Percentiles rank a stretch among this genome's conserved stretches.
Evolutionary conservation across 2,797 vertebrate species (phyloP).

Genomic region (Toxotes lorentzi): DNA sequence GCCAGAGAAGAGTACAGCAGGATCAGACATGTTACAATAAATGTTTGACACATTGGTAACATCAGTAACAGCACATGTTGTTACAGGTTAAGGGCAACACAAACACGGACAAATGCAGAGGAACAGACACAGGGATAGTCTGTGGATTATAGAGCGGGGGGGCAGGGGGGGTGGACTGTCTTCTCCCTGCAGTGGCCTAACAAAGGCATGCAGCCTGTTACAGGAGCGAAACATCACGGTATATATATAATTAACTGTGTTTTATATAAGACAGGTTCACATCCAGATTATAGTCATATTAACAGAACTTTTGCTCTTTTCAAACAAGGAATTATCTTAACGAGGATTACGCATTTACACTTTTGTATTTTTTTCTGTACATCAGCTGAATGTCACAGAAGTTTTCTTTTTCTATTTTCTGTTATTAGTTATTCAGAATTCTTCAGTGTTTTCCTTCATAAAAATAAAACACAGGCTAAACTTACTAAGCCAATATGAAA

Average conservation of each 20-base stretch:
- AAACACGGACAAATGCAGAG: slow-evolving; percentile 55
- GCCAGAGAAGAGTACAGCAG: slow-evolving; percentile 80
- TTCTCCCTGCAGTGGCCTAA: slow-evolving; percentile 38
- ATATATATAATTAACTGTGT: slow-evolving; percentile 34
- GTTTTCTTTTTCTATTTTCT: slow-evolving; percentile 3
- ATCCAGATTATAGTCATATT: slow-evolving; percentile 8
- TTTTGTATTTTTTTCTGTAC: neutral
- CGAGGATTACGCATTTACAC: slow-evolving; percentile 1
- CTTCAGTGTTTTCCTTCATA: slow-evolving; percentile 9
- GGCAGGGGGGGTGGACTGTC: slow-evolving; percentile 19
- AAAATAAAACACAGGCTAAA: slow-evolving; percentile 18
- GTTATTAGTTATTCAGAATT: neutral
- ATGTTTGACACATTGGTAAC: slow-evolving; percentile 68
- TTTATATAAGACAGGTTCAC: slow-evolving; percentile 29
- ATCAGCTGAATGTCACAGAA: neutral
- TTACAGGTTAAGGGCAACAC: slow-evolving; percentile 55
- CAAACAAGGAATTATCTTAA: slow-evolving; percentile 23
- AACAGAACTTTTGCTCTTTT: slow-evolving; percentile 9
- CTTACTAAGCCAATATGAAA: neutral
- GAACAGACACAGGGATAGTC: slow-evolving; percentile 45
- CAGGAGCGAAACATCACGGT: slow-evolving; percentile 23
- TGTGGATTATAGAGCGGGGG: slow-evolving; percentile 43
- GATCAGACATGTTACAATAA: slow-evolving; percentile 74
- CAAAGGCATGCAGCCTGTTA: slow-evolving; percentile 26
- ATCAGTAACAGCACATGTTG: slow-evolving; percentile 58